phyloP scores from a whole-genome alignment of 1,140 invertebrate species.

The Drosophila sproati region DNA sequence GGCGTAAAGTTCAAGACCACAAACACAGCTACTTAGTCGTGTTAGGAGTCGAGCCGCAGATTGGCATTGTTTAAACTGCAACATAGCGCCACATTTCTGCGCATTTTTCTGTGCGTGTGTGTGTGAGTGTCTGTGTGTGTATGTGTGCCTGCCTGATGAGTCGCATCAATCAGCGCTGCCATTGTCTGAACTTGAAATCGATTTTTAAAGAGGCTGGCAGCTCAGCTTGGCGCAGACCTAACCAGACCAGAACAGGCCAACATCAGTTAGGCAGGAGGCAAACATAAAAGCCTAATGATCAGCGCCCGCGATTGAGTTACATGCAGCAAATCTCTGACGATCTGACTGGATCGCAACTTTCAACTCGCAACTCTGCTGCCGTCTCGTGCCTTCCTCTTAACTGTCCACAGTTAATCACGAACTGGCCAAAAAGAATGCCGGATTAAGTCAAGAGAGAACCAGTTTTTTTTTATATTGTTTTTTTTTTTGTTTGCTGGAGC shows the following conservation, averaged over 20 bases:
- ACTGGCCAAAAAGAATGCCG: slow-evolving; percentile 69
- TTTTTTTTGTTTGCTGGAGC: slow-evolving; percentile 38
- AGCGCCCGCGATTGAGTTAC: slow-evolving; percentile 78
- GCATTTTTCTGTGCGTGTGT: slow-evolving; percentile 14
- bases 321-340: slow-evolving; percentile 73
- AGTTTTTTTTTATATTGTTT: slow-evolving; percentile 34
- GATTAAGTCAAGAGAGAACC: slow-evolving; percentile 67
- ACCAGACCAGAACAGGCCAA: slow-evolving; percentile 5
- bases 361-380: not conserved
- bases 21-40: slow-evolving; percentile 65
- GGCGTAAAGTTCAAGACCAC: slow-evolving; percentile 59
- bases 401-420: slow-evolving; percentile 81
- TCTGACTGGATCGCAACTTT: slow-evolving; percentile 29
- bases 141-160: slow-evolving; percentile 51
- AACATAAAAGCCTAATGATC: slow-evolving; percentile 81
- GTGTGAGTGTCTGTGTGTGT: slow-evolving; percentile 29
- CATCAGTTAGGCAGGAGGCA: slow-evolving; percentile 13
- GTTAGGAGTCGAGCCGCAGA: slow-evolving; percentile 35
- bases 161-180: slow-evolving; percentile 72
- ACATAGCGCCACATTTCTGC: slow-evolving; percentile 41
- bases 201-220: slow-evolving; percentile 65
- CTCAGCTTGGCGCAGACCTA: slow-evolving; percentile 9
- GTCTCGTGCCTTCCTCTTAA: slow-evolving; percentile 42
- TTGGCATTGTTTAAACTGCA: slow-evolving; percentile 65
- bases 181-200: slow-evolving; percentile 80